These are phyloP conservation scores for Gymnobelideus leadbeateri DNA, from an alignment of 2,113 vertebrate species.

Conservation along the genomic window DNA sequence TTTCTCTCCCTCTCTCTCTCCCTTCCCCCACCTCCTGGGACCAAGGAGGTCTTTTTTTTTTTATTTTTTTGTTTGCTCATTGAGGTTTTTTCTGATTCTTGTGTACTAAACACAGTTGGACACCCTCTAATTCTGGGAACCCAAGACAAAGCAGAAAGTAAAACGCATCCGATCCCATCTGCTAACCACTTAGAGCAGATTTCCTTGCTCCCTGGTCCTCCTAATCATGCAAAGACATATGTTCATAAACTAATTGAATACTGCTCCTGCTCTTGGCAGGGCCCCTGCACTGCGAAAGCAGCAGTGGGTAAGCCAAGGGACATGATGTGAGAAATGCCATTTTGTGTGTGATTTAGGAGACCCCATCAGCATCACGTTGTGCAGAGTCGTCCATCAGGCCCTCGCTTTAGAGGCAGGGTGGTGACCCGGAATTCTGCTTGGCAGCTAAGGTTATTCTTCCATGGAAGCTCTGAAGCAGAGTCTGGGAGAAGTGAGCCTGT, in stretches of 20 bases:
- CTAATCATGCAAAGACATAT: constrained; percentile 57
- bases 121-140: background rate
- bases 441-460: too few relatives aligned
- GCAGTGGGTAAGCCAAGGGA: constrained; percentile 17
- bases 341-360: constrained; percentile 10
- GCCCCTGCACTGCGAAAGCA: constrained; percentile 25
- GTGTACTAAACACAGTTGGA: constrained; percentile 32
- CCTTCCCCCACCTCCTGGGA: accelerated
- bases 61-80: background rate
- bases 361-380: background rate
- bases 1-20: background rate
- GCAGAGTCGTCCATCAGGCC: background rate
- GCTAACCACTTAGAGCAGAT: constrained; percentile 62
- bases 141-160: background rate
- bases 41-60: too few relatives aligned
- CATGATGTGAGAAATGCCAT: constrained; percentile 2
- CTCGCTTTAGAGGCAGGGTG: background rate
- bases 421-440: background rate
- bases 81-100: background rate
- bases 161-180: constrained; percentile 57
- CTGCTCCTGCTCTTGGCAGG: constrained; percentile 55
- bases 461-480: background rate
- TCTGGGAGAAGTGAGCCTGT: too few relatives aligned
- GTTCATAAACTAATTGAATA: constrained; percentile 67
- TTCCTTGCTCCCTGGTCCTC: constrained; percentile 14